Conservation (phyloP, 1,140 invertebrate species). For the Pseudoatta argentina region DNA sequence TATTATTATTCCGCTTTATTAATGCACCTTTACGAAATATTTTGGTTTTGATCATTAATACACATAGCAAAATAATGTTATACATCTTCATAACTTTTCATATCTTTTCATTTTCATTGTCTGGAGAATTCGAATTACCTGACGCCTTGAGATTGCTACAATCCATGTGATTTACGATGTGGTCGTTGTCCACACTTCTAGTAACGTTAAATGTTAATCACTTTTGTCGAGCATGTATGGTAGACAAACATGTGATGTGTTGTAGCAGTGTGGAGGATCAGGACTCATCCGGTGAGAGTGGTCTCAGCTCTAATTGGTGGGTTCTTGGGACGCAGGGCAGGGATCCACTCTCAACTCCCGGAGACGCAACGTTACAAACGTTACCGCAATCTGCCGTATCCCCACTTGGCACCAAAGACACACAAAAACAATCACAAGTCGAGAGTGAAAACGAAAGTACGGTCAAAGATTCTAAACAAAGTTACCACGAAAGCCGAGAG, state of each 20-base stretch:
- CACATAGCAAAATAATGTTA: background rate
- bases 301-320: constrained; percentile 82
- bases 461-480: constrained; percentile 20
- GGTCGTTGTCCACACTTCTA: constrained; percentile 35
- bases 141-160: constrained; percentile 71
- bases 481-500: background rate
- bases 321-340: constrained; percentile 82
- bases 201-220: constrained; percentile 55
- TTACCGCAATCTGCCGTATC: constrained; percentile 77
- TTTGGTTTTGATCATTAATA: background rate
- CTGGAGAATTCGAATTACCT: constrained; percentile 43
- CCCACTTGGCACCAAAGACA: constrained; percentile 63
- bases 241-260: constrained; percentile 77
- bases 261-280: constrained; percentile 82
- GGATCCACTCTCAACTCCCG: constrained; percentile 68
- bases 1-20: constrained; percentile 28
- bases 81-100: constrained; percentile 2
- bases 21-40: constrained; percentile 29
- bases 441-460: constrained; percentile 34
- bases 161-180: constrained; percentile 56
- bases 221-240: constrained; percentile 69
- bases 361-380: constrained; percentile 74
- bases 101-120: constrained; percentile 36
- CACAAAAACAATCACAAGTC: constrained; percentile 38
- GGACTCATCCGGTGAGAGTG: constrained; percentile 77